Evolutionary conservation across 2,888 invertebrate species (phyloP).

Genomic region (Argyresthia albistria): DNA sequence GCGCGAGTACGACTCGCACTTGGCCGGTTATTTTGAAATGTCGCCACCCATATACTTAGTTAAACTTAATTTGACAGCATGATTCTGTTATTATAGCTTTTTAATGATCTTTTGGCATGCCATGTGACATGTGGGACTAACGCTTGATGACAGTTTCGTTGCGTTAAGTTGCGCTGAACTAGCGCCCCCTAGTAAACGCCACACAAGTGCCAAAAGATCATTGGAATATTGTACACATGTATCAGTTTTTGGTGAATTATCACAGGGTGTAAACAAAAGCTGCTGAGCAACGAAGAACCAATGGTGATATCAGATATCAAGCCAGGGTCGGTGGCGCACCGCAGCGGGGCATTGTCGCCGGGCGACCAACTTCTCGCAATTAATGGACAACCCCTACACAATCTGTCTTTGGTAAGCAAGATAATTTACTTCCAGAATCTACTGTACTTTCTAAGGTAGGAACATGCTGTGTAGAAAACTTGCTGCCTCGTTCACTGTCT

Average conservation of each 20-base stretch:
- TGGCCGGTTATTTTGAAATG: no score
- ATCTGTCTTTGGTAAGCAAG: constrained; percentile 72
- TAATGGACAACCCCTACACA: constrained; percentile 85
- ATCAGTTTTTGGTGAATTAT: neutral
- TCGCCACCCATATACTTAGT: no score
- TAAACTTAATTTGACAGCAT: no score
- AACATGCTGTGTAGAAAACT: no score
- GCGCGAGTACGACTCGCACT: no score
- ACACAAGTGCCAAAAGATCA: no score
- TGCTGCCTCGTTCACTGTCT: neutral
- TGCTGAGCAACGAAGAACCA: constrained; percentile 76
- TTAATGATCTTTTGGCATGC: no score
- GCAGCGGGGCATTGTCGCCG: constrained; percentile 88
- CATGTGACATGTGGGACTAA: no score
- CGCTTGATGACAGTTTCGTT: no score
- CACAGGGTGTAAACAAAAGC: constrained; percentile 58
- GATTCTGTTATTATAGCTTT: no score
- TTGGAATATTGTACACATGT: neutral
- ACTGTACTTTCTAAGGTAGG: neutral
- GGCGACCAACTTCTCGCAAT: constrained; percentile 92
- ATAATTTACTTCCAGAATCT: neutral
- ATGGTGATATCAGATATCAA: constrained; percentile 91
- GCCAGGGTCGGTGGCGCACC: constrained; percentile 91
- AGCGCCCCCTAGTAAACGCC: no score
- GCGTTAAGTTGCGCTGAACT: no score